Evolutionary conservation across 2,888 invertebrate species (phyloP), one percentile per base, ranked within the genome.

Genomic region (Entomobrya multifasciata): DNA sequence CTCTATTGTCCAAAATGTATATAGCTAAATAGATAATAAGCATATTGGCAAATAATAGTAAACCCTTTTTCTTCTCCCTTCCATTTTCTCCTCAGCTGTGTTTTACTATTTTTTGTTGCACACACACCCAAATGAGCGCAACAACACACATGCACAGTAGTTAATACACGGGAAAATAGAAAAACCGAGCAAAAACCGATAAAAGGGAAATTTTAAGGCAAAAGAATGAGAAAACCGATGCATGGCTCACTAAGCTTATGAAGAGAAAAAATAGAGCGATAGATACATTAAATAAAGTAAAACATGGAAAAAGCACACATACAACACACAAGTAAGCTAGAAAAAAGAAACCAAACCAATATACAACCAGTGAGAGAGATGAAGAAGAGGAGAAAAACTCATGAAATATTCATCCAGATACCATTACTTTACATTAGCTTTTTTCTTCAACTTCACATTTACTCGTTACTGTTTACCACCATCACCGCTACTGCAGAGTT

Each of bases 341-440:
- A 65, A 20, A n/a, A n/a, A n/a, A n/a, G n/a, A n/a, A n/a, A n/a
- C n/a, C n/a, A n/a, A n/a, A n/a, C n/a, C n/a, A n/a, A n/a, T n/a
- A n/a, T n/a, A n/a, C n/a, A n/a, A n/a, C n/a, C n/a, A 30, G 30
- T 8, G 22, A 22, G 70, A 36, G 36, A 36, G 36, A 36, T 36
- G 36, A 36, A 78, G 67, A 74, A 74, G 49, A 88, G 72, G 83
- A 88, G 82, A 55, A 80, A 67, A 70, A 77, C 86, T 88, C 88
- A 88, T 88, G 88, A 88, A 88, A 88, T 88, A 88, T 88, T 88
- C 88, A 88, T 88, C 74, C 74, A 79, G 82, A 49, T 88, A 86
- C 88, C 88, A 88, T 86, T 86, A 88, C 86, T 88, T 88, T 86
- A 88, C 86, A 85, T 85, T 79, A 49, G 62, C 67, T 88, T 77